Conservation (phyloP, 2,888 invertebrate species). For the Monoplex corrugatus region DNA sequence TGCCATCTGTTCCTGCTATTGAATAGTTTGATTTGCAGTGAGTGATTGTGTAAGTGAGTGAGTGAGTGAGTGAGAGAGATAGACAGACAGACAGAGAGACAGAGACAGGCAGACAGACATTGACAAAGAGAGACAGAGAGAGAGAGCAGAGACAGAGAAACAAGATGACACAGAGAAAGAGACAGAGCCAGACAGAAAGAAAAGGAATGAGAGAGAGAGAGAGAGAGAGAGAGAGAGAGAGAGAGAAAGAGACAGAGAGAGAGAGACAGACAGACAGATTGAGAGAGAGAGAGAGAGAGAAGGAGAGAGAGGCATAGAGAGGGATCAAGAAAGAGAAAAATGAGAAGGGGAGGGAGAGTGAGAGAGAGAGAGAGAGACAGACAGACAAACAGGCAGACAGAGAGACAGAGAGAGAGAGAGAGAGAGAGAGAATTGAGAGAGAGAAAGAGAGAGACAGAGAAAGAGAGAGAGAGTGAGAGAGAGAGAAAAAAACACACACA, state of each 20-base stretch:
- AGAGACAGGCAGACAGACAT: background rate
- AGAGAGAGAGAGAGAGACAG: background rate
- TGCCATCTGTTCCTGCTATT: background rate
- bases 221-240: conserved; percentile 13
- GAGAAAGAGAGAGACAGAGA: too few relatives aligned
- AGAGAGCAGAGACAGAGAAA: background rate
- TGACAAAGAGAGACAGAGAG: background rate
- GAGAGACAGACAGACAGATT: background rate
- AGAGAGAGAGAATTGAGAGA: too few relatives aligned
- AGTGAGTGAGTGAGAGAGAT: background rate
- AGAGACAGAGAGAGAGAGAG: background rate
- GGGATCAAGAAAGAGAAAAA: background rate
- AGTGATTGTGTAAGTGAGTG: too few relatives aligned
- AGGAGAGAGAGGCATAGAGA: background rate
- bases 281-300: background rate
- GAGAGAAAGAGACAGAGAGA: background rate
- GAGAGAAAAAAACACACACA: too few relatives aligned
- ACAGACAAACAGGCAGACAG: background rate
- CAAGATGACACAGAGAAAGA: background rate
- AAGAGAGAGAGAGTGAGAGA: too few relatives aligned
- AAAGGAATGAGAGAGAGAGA: background rate
- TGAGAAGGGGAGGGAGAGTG: background rate
- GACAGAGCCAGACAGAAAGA: background rate
- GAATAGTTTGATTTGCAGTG: background rate
- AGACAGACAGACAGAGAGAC: background rate